Base-by-base conservation (phyloP, 2,888 invertebrate species). In the Nephrotoma guestfalica region DNA sequence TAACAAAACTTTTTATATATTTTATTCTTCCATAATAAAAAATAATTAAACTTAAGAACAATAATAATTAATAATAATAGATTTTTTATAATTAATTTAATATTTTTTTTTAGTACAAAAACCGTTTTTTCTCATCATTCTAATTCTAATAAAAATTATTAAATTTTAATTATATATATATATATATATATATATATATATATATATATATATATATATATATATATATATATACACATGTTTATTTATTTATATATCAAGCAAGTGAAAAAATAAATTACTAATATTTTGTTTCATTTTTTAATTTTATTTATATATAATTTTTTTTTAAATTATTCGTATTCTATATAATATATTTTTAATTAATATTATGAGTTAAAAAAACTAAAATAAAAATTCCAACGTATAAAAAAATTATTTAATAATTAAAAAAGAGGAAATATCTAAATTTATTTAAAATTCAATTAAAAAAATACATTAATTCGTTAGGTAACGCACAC, bases 211-310 rank as follows among this genome's bases (percentile, higher is more conserved):
- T 51, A 6, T 43, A 5, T 15, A 18, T 13, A 43, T 71, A 71
- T 71, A 71, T 71, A 30, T 71, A 51, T 51, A 6, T 43, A 5
- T 15, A 18, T 13, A 43, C 15, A 51, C 11, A 51, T 51, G 4
- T 51, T 15, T 15, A 15, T 51, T 51, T 51, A 30, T 71, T 71
- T 71, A 71, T 71, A 71, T 85, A 85, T 85, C 85, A 85, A 85
- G 85, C 85, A 85, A 85, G 85, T 85, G 85, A 85, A 85, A 85
- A 85, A 85, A 85, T 85, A 85, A 85, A 85, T 85, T 85, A 85
- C 85, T 85, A 85, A 85, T 84, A 84, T 85, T 41, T 85, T 85
- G 18, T 84, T 85, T 85, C 41, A n/a, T 85, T 85, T 42, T 43
- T 85, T 45, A 41, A 41, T 41, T 41, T 84, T 84, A 84, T 41